Conservation (phyloP, 2,797 vertebrate genomes). For the Platyrinchus mystaceus region DNA sequence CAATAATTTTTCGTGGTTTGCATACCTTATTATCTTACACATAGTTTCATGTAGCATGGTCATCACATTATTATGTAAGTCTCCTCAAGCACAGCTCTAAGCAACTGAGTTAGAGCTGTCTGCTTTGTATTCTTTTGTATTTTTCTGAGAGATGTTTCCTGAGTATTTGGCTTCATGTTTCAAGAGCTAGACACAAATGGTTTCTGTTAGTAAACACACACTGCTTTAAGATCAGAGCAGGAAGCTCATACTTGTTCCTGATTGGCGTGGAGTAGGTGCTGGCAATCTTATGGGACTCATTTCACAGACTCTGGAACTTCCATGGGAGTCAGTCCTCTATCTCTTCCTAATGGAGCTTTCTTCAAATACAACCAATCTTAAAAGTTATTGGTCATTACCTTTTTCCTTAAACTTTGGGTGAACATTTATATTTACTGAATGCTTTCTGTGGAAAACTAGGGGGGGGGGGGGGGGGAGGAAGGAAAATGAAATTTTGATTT, state of each 20-base stretch:
- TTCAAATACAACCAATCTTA: too few species aligned
- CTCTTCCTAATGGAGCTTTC: too few species aligned
- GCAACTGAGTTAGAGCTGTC: not conserved
- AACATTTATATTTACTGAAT: not conserved
- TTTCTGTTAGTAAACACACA: not conserved
- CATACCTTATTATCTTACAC: not conserved
- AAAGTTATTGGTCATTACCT: not conserved
- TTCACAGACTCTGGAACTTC: not conserved
- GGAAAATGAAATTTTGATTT: too few species aligned
- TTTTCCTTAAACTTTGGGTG: not conserved
- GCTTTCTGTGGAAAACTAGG: not conserved
- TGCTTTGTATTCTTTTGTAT: not conserved
- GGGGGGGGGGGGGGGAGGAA: too few species aligned
- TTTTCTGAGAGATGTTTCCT: not conserved
- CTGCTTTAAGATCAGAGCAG: not conserved
- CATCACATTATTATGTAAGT: not conserved
- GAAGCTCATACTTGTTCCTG: not conserved
- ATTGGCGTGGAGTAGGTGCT: not conserved
- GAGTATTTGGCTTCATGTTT: not conserved
- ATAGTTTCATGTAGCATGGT: not conserved
- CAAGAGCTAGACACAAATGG: not conserved
- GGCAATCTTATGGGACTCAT: not conserved
- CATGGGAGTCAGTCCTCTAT: not conserved
- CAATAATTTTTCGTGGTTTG: not conserved
- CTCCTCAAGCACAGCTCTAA: not conserved